phyloP scores from a whole-genome alignment of 1,140 invertebrate genomes.

The Araneus ventricosus region DNA sequence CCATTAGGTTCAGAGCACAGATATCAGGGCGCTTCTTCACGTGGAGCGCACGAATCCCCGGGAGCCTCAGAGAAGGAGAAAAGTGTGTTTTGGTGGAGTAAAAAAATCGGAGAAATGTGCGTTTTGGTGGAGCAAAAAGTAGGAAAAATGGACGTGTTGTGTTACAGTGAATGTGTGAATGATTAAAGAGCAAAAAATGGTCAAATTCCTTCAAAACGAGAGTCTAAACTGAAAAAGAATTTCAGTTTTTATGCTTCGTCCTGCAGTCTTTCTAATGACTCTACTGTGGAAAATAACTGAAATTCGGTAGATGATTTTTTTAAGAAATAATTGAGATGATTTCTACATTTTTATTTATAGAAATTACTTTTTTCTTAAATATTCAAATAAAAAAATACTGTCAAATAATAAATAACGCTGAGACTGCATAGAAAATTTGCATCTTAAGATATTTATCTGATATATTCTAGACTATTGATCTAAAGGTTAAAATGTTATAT shows the following conservation, averaged over 20 bases:
- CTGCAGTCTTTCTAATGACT: no score
- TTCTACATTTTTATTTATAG: no score
- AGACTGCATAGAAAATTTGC: no score
- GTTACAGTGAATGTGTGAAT: background rate
- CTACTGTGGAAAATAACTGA: no score
- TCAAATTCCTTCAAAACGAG: background rate
- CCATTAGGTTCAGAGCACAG: background rate
- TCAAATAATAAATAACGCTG: no score
- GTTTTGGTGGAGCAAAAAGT: background rate
- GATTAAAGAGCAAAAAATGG: constrained; percentile 15
- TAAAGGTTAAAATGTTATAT: no score
- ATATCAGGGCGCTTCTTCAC: background rate
- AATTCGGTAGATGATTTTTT: no score
- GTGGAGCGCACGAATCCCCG: background rate
- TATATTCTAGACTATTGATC: no score
- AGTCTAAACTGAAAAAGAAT: background rate
- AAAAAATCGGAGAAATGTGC: background rate
- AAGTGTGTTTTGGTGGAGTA: background rate
- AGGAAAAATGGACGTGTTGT: background rate
- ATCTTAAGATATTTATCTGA: no score
- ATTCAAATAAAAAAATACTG: no score
- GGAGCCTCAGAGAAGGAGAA: background rate
- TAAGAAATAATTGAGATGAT: no score
- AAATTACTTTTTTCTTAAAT: no score
- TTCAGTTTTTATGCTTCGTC: background rate